Base-by-base conservation (phyloP, 2,797 vertebrate genomes). In the Pseudotriccus pelzelni region DNA sequence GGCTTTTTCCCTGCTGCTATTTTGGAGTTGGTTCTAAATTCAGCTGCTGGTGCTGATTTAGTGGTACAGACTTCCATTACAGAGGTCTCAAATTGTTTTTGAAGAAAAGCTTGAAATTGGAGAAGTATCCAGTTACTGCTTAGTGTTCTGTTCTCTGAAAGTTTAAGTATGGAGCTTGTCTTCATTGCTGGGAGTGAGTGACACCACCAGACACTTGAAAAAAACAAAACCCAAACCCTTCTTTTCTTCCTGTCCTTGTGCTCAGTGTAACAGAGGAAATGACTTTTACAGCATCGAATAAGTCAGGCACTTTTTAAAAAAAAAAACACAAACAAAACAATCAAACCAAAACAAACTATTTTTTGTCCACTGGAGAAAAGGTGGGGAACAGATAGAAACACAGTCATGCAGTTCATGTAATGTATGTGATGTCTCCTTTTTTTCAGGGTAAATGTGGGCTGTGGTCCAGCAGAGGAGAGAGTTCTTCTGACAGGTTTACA, bases 401-500 rank as follows among this genome's bases (percentile, higher is more conserved):
- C 2, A 13, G 9, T 36, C 1, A 0, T 47, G n/a, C 16, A 43
- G 10, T 47, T 53, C 41, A 49, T 49, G 50, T 47, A 30, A 79
- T 34, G 84, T 37, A 49, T 46, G 50, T 47, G 28, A 79, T 34
- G 84, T 37, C 4, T 73, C 10, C 19, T 56, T 78, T 91, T 49
- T 73, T 92, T 69, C 97, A 99, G 99, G 97, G 99, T 99, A 97
- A 99, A 99, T 62, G 99, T 99, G 94, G 99, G 99, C 98, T 99
- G 99, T 43, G 99, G 99, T 86, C 99, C 99, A 50, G 99, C 99
- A 2, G 99, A 99, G 97, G 99, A 99, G 98, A 98, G 99, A 95
- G 99, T 99, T 58, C 99, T 99, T 89, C 98, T 99, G 96, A 99
- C 99, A 14, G 99, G 99, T 97, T 98, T 99, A 97, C 99, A 99